Conservation (phyloP, 2,888 invertebrate genomes). For the Cerastoderma edule region DNA sequence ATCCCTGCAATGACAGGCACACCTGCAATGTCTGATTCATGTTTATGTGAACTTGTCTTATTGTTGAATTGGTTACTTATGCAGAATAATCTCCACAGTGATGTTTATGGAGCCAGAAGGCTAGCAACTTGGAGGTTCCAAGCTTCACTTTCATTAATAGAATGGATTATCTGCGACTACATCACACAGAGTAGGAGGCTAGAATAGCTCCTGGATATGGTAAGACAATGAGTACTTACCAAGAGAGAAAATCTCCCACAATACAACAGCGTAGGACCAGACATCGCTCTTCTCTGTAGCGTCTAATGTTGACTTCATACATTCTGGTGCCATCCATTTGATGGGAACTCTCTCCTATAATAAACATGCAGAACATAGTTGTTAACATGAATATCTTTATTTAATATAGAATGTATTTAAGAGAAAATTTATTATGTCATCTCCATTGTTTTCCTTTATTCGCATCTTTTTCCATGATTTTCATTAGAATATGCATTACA, state of each 20-base stretch:
- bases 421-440: background rate
- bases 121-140: background rate
- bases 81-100: background rate
- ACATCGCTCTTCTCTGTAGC: slow-evolving; percentile 67
- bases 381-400: background rate
- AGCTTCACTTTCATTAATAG: background rate
- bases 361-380: background rate
- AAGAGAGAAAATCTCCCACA: slow-evolving; percentile 69
- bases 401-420: background rate
- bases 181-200: too few species aligned
- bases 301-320: slow-evolving; percentile 53
- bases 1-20: too few species aligned
- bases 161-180: background rate
- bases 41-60: background rate
- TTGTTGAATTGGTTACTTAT: background rate
- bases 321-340: slow-evolving; percentile 68
- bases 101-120: background rate
- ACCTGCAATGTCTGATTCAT: too few species aligned
- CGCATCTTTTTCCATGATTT: background rate
- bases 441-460: background rate
- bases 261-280: slow-evolving; percentile 67
- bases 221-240: too few species aligned
- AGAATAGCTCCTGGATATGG: too few species aligned
- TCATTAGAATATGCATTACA: background rate
- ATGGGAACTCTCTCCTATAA: slow-evolving; percentile 65